These are phyloP conservation scores for Bombus balteatus DNA, from an alignment of 1,140 invertebrate species.

Conservation along the genomic window DNA sequence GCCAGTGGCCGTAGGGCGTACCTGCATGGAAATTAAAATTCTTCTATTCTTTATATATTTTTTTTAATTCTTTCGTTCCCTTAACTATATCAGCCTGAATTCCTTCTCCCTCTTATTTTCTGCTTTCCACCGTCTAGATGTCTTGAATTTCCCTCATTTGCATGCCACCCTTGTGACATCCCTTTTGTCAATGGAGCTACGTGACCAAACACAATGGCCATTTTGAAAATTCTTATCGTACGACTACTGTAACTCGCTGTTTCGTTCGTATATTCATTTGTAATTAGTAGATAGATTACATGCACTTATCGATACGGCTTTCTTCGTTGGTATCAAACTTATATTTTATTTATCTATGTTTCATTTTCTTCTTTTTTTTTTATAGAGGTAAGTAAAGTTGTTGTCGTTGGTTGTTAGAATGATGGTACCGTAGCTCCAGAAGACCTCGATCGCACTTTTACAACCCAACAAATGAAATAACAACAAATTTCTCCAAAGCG, in stretches of 20 bases:
- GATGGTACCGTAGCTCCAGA: slow-evolving; percentile 56
- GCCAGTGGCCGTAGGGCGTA: slow-evolving; percentile 70
- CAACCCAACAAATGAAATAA: slow-evolving; percentile 60
- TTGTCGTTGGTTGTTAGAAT: neutral
- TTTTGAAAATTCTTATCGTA: neutral
- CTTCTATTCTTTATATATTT: neutral
- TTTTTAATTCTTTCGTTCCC: slow-evolving; percentile 16
- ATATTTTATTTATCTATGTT: neutral
- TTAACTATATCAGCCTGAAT: slow-evolving; percentile 19
- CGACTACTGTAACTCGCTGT: neutral
- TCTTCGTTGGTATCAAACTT: neutral
- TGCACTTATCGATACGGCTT: neutral
- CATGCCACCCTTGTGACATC: slow-evolving; percentile 59
- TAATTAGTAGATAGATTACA: neutral
- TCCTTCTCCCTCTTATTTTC: neutral
- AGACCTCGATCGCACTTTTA: slow-evolving; percentile 60
- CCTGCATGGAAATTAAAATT: slow-evolving; percentile 63
- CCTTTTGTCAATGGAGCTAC: slow-evolving; percentile 55
- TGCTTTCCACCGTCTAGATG: neutral
- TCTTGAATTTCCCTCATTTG: slow-evolving; percentile 34
- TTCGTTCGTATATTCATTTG: neutral
- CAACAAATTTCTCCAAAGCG: slow-evolving; percentile 66
- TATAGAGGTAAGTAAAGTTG: slow-evolving; percentile 39
- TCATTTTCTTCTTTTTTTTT: neutral
- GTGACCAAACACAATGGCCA: slow-evolving; percentile 2